These are phyloP conservation scores for Zeus faber DNA, from an alignment of 2,113 vertebrate species.

Conservation along the genomic window DNA sequence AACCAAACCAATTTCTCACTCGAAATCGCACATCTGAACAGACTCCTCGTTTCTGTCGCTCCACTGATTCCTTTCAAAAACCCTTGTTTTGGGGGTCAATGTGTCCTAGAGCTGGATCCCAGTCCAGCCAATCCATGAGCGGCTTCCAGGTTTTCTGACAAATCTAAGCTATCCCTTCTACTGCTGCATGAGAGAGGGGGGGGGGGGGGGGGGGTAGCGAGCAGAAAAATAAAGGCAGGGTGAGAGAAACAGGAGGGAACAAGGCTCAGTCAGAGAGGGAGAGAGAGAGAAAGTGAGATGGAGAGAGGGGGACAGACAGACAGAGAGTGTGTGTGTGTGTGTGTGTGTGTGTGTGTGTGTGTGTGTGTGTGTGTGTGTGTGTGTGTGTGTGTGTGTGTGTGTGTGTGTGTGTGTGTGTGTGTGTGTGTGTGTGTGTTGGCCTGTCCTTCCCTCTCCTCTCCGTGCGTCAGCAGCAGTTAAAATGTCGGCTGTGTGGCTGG, in stretches of 20 bases:
- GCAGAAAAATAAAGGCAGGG: constrained; percentile 10
- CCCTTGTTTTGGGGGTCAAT: background rate
- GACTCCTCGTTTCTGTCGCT: too few relatives aligned
- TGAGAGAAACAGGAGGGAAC: background rate
- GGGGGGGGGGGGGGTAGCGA: background rate
- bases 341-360: background rate
- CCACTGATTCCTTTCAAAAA: too few relatives aligned
- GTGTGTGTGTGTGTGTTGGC: background rate
- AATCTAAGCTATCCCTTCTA: background rate
- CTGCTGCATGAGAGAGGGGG: background rate
- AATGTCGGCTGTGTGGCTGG: constrained; percentile 74
- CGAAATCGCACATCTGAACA: too few relatives aligned
- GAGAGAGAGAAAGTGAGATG: constrained; percentile 20
- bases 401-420: background rate
- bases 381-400: background rate
- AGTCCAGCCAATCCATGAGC: background rate
- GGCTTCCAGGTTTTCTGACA: constrained; percentile 1
- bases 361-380: background rate
- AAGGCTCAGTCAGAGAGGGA: constrained; percentile 47
- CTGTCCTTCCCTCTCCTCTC: constrained; percentile 27
- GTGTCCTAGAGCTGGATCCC: background rate
- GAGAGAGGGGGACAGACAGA: constrained; percentile 28
- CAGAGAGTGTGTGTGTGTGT: constrained; percentile 10
- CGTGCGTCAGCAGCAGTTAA: constrained; percentile 70
- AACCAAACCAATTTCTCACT: too few relatives aligned